These are phyloP conservation scores for Sebastes iracundus DNA, from an alignment of 2,797 vertebrate species.

Conservation along the genomic window DNA sequence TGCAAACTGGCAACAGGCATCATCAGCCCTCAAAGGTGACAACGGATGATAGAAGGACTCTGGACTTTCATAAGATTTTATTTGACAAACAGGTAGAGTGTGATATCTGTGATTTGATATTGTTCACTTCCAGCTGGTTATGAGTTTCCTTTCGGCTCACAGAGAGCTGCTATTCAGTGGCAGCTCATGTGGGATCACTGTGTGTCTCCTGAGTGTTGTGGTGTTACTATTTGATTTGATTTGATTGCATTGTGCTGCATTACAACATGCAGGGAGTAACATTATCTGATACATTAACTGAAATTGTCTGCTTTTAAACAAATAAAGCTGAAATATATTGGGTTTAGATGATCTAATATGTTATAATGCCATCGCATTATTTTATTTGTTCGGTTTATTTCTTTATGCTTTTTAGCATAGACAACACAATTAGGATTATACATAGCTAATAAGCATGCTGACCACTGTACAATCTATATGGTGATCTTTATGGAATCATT, in stretches of 20 bases:
- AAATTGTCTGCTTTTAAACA: not conserved
- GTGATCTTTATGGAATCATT: not conserved
- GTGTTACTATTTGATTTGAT: not conserved
- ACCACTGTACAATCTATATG: not conserved
- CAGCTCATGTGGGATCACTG: not conserved
- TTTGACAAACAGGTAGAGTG: not conserved
- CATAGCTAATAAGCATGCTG: not conserved
- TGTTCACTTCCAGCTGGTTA: not conserved
- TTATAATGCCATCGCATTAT: not conserved
- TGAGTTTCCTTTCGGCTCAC: not conserved
- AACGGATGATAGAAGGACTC: not conserved
- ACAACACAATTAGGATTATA: not conserved
- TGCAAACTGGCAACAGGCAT: not conserved
- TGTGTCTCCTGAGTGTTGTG: not conserved
- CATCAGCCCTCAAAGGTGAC: not conserved
- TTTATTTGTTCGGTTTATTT: not conserved
- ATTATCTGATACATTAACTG: not conserved
- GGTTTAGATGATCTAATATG: not conserved
- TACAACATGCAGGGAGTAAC: not conserved
- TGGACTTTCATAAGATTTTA: not conserved
- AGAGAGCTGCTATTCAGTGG: not conserved
- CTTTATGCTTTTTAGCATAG: not conserved
- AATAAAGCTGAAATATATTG: not conserved
- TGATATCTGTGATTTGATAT: not conserved
- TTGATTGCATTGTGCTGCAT: not conserved